Base-by-base conservation (phyloP, 2,888 invertebrate species). In the Protodeltote pygarga region DNA sequence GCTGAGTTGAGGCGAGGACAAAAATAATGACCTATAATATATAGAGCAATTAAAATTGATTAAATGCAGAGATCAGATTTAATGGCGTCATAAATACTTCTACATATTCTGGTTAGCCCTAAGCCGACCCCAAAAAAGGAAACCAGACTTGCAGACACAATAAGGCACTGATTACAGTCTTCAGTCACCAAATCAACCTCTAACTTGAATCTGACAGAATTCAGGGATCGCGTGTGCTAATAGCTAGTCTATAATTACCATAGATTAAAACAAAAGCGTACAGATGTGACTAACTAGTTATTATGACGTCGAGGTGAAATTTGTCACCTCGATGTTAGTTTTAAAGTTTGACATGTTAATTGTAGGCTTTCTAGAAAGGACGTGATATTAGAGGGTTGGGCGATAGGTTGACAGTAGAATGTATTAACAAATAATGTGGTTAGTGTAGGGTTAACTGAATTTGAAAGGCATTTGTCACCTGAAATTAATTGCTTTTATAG, bases 311-410 rank as follows among this genome's bases (percentile, higher is more conserved):
- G n/a, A 42, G 16, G 39, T 48, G 51, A 48, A 61, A 52, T 69
- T 65, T 53, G 57, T 61, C 65, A 61, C 70, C 44, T 50, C 9
- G 0, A 15, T 16, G 54, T 27, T 38, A 50, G 34, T 25, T 58
- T 49, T 34, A 41, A 60, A 37, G 24, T 33, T 39, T 50, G 70
- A 65, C 65, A 57, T 29, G 25, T 16, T 69, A 65, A 69, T 69
- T 69, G 35, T 33, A 13, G 39, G 50, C 25, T 51, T 59, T 27
- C 20, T 13, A 4, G 29, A 34, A 28, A 14, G 35, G 27, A 34
- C 38, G 24, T 27, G 34, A 45, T 32, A 21, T 19, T 29, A 41
- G 52, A 34, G 28, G 42, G 33, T 21, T 24, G 44, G 28, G 31
- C 40, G 3, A 3, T 2, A 10, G 21, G 32, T 14, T 65, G 60